phyloP scores from a whole-genome alignment of 2,797 vertebrate genomes.

The Brachyalestes nurse region DNA sequence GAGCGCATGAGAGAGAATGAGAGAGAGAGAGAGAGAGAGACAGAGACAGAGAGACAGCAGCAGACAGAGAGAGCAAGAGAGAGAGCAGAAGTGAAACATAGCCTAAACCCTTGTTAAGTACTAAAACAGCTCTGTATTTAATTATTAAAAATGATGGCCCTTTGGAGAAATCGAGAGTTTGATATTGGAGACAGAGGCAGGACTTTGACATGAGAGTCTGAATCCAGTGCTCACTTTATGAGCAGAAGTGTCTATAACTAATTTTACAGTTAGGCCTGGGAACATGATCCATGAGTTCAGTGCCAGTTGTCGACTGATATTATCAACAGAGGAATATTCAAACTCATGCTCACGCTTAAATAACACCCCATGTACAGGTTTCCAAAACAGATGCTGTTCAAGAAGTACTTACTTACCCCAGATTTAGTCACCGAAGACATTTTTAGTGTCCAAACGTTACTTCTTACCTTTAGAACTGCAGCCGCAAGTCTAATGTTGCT shows the following conservation, averaged over 20 bases:
- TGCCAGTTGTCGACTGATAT: neutral
- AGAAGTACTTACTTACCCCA: too few species aligned
- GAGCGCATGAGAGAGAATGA: neutral
- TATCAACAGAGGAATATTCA: neutral
- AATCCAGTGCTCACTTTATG: slow-evolving; percentile 16
- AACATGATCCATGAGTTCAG: slow-evolving; percentile 9
- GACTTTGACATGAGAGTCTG: slow-evolving; percentile 19
- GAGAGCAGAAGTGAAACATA: neutral
- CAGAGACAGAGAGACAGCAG: neutral
- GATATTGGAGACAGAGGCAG: slow-evolving; percentile 9
- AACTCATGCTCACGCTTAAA: neutral
- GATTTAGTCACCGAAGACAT: too few species aligned
- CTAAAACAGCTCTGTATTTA: slow-evolving; percentile 12
- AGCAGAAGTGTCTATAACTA: slow-evolving; percentile 23
- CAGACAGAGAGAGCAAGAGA: neutral
- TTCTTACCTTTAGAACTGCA: too few species aligned
- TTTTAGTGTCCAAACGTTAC: too few species aligned
- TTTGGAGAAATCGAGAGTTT: neutral
- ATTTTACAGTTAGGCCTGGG: slow-evolving; percentile 32
- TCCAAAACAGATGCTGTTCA: neutral
- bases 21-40: slow-evolving; percentile 8
- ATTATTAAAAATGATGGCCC: slow-evolving; percentile 8
- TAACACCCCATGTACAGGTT: neutral
- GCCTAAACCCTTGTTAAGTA: slow-evolving; percentile 7
- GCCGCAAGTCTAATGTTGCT: too few species aligned